Base-by-base conservation (phyloP, 2,888 invertebrate species). In the Chaetogeoica ovagalla region DNA sequence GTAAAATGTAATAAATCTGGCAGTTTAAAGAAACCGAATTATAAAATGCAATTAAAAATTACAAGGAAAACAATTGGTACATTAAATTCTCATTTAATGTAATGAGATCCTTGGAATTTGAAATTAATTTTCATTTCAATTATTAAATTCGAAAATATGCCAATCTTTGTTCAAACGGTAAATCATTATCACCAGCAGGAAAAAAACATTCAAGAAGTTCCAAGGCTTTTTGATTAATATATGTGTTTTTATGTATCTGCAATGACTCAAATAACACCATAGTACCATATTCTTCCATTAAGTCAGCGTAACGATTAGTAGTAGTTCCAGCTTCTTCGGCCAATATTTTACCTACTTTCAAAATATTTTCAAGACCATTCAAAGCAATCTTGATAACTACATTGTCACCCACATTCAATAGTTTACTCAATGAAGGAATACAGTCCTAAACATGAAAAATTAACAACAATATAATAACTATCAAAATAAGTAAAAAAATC, bases 201-300 rank as follows among this genome's bases (percentile, higher is more conserved):
- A 98, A 98, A 88, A 93, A 98, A 85, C 93, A 93, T 87, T 98
- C 97, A 85, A 98, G 97, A 84, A 98, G 96, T 86, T 96, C 95
- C 86, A 95, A 98, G 73, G 97, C 95, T 87, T 97, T 97, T 87
- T 96, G 93, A 88, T 98, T 98, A 84, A 98, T 96, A 84, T 98
- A 97, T 87, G 94, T 91, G 86, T 98, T 98, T 87, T 96, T 95
- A 87, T 98, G 97, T 66, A 96, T 96, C 87, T 98, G 98, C 74
- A 98, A 89, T 87, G 95, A 97, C 88, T 98, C 98, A 84, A 98
- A 97, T 89, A 98, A 98, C 86, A 98, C 98, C 86, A 98, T 89
- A 86, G 97, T 97, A 86, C 93, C 95, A 86, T 97, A 98, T 88
- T 97, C 96, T 87, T 98, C 98, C 83, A 98, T 93, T 81, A 94